Evolutionary conservation across 2,113 vertebrate genomes (phyloP), one percentile per base, ranked within the genome.

Genomic region (Atherinomorus stipes): DNA sequence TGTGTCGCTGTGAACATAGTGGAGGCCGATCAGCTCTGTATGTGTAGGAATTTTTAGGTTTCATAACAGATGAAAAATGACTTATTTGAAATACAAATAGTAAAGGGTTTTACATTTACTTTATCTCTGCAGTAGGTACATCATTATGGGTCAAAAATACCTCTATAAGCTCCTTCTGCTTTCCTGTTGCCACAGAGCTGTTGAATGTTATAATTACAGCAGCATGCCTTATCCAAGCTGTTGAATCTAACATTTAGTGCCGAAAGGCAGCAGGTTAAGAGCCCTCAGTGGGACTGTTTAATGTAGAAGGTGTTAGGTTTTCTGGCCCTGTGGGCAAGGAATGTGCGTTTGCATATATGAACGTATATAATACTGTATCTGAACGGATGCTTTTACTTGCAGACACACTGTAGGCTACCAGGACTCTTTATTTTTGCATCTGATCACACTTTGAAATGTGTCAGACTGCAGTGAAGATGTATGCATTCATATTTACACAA

Each of bases 261-360:
- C 25, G 4, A 4, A 60, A 84, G 62, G 56, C 71, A 65, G 69
- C 22, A 59, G 84, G 64, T 70, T 75, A 71, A 74, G 28, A 77
- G 60, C 38, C 58, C 75, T 79, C 69, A 63, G 69, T 13, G 80
- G 71, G 34, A 34, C 25, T 21, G 23, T 38, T 75, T 77, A 57
- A 80, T 53, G 69, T 47, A 44, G 60, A 74, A 59, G 66, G 15
- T 66, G 68, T 76, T 50, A 64, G 7, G 26, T 58, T 37, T 49
- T 47, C 74, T 66, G 60, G 47, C 40, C 0, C 51, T 26, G 45
- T 12, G 19, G 47, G 9, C 64, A 52, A 22, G 38, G 21, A 40
- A 57, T 56, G 34, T 45, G 34, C 50, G 34, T 12, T 40, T 4
- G 4, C 23, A 25, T 22, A 38, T 59, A 54, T 63, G 26, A 7